Conservation (phyloP, 2,113 vertebrate genomes). For the Phylloscopus trochiloides region DNA sequence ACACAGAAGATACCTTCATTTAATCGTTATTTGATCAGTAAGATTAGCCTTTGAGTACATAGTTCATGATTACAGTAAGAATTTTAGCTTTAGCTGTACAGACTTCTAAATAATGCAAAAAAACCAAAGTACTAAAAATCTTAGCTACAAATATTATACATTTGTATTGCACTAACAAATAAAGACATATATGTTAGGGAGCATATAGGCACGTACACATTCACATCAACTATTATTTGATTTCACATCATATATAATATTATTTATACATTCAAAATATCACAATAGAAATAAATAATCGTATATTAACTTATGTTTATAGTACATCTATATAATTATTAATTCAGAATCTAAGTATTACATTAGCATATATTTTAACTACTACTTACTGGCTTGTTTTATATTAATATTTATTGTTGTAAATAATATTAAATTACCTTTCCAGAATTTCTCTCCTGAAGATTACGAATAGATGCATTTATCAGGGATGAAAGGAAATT, state of each 20-base stretch:
- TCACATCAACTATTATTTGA: not conserved
- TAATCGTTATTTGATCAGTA: not conserved
- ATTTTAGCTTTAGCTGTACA: not conserved
- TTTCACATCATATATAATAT: not conserved
- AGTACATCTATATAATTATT: not conserved
- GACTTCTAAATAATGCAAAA: not conserved
- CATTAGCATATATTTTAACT: not conserved
- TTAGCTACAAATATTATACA: not conserved
- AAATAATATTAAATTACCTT: slow-evolving; percentile 73
- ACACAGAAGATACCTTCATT: not conserved
- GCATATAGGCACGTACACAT: not conserved
- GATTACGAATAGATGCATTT: slow-evolving; percentile 69
- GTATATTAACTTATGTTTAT: not conserved
- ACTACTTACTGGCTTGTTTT: not conserved
- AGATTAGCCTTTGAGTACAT: not conserved
- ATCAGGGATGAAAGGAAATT: slow-evolving; percentile 76
- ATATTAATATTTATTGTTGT: not conserved
- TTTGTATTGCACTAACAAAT: not conserved
- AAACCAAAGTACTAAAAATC: not conserved
- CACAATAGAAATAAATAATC: not conserved
- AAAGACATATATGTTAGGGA: not conserved
- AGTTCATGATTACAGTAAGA: not conserved
- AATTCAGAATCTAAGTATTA: not conserved
- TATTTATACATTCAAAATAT: not conserved
- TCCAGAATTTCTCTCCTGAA: slow-evolving; percentile 65